phyloP scores from a whole-genome alignment of 2,888 invertebrate genomes.

The Pachydiplax longipennis region DNA sequence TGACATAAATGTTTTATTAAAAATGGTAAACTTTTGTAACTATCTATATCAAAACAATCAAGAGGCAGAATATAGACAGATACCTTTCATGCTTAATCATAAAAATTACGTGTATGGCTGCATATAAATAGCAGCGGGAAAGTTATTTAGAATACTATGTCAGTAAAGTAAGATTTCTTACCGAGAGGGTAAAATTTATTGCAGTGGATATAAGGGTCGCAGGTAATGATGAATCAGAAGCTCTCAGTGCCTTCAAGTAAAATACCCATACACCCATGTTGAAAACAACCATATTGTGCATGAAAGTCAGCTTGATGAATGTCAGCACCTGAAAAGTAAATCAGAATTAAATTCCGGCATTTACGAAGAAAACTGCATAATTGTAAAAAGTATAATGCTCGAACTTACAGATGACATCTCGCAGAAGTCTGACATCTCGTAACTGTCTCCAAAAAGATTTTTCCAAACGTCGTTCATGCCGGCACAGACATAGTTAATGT shows the following conservation, averaged over 20 bases:
- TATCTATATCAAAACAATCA: too few species aligned
- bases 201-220: slow-evolving; percentile 71
- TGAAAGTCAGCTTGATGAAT: slow-evolving; percentile 55
- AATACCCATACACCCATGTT: slow-evolving; percentile 70
- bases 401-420: background rate
- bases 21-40: too few species aligned
- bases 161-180: slow-evolving; percentile 58
- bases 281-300: slow-evolving; percentile 65
- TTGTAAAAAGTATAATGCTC: slow-evolving; percentile 8
- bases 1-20: too few species aligned
- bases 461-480: slow-evolving; percentile 50
- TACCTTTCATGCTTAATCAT: too few species aligned
- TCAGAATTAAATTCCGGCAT: background rate
- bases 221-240: slow-evolving; percentile 66
- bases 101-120: too few species aligned
- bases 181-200: slow-evolving; percentile 70
- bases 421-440: background rate
- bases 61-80: too few species aligned
- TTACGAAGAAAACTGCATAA: background rate
- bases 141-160: background rate
- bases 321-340: slow-evolving; percentile 52
- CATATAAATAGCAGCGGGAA: too few species aligned
- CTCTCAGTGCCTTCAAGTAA: slow-evolving; percentile 70
- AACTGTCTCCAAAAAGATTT: background rate
- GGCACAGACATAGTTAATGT: slow-evolving; percentile 51